These are phyloP conservation scores for Leptinotarsa peninsularis DNA, from an alignment of 2,888 invertebrate genomes.

Conservation along the genomic window DNA sequence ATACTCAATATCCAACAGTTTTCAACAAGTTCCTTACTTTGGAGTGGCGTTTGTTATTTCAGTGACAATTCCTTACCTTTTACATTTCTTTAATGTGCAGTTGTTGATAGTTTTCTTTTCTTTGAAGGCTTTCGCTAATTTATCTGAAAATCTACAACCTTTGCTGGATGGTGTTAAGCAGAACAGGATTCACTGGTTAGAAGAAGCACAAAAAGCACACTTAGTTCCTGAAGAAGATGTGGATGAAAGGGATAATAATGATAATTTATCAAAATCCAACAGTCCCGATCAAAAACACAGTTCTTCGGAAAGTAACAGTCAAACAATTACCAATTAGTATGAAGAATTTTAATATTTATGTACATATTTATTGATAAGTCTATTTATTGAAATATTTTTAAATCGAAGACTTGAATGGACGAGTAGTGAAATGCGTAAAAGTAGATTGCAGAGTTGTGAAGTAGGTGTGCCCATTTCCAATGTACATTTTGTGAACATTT, in stretches of 20 bases:
- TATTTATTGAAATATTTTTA: constrained; percentile 58
- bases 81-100: neutral
- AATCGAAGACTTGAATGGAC: constrained; percentile 54
- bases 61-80: neutral
- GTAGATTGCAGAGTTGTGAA: constrained; percentile 4
- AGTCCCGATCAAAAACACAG: constrained; percentile 55
- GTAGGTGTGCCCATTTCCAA: neutral
- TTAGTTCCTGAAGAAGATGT: constrained; percentile 32
- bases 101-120: neutral
- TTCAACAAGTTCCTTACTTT: too few species aligned
- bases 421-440: constrained; percentile 30
- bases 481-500: neutral
- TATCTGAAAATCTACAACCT: constrained; percentile 84
- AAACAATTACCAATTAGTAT: constrained; percentile 53
- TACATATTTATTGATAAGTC: constrained; percentile 50
- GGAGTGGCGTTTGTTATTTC: neutral
- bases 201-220: constrained; percentile 58
- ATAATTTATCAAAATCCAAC: constrained; percentile 58
- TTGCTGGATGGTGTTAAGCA: constrained; percentile 84
- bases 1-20: too few species aligned
- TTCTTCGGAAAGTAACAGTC: constrained; percentile 45
- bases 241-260: constrained; percentile 59
- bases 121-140: constrained; percentile 82
- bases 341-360: constrained; percentile 40
- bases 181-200: constrained; percentile 88